Percentiles rank a stretch among this genome's conserved stretches.
These are phyloP conservation scores for Drosophila subobscura DNA, from an alignment of 1,140 invertebrate species.

Conservation along the genomic window DNA sequence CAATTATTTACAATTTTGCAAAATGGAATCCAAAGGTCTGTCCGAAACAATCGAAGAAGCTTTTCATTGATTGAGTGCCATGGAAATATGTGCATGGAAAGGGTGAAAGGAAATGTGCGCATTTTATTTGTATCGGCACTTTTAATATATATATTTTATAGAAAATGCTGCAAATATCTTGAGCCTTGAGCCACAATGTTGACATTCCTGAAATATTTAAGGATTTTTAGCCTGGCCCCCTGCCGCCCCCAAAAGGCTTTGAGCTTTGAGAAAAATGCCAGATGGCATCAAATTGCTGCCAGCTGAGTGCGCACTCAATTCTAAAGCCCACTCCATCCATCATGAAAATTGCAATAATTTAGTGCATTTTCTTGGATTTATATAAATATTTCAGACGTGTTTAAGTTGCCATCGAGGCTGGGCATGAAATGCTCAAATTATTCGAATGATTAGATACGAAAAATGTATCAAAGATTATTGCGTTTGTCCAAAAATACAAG, in stretches of 20 bases:
- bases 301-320: background rate
- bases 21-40: conserved; percentile 5
- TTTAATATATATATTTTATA: conserved; percentile 4
- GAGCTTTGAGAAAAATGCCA: conserved; percentile 14
- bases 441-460: no score
- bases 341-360: conserved; percentile 17
- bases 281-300: conserved; percentile 21
- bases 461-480: no score
- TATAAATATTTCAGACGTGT: background rate
- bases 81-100: background rate
- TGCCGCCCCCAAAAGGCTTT: background rate
- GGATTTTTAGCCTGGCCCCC: background rate
- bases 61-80: background rate
- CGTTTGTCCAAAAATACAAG: no score
- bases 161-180: conserved; percentile 14
- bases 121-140: conserved; percentile 3
- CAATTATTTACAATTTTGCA: conserved; percentile 20
- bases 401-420: no score
- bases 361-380: conserved; percentile 4
- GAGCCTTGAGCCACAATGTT: conserved; percentile 1
- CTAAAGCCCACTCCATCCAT: no score
- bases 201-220: conserved; percentile 15
- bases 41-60: conserved; percentile 10
- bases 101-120: background rate
- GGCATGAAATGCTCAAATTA: no score